Conservation (phyloP, 2,888 invertebrate genomes). For the Digitonthophagus gazella region DNA sequence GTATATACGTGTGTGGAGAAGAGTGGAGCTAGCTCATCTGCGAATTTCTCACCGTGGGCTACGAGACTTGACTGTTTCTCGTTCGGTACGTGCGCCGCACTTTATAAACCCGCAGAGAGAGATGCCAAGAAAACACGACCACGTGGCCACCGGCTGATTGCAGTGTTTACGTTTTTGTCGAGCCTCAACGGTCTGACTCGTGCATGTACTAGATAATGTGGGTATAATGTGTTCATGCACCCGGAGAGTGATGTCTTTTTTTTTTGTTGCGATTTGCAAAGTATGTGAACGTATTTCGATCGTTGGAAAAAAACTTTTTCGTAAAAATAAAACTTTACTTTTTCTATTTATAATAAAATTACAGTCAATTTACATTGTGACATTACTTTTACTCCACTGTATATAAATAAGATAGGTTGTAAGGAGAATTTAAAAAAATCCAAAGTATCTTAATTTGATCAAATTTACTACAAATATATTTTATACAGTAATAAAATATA, state of each 20-base stretch:
- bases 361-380: too few relatives aligned
- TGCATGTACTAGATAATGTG: background rate
- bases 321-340: too few relatives aligned
- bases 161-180: conserved; percentile 22
- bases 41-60: conserved; percentile 8
- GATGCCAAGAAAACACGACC: conserved; percentile 44
- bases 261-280: background rate
- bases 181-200: background rate
- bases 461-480: too few relatives aligned
- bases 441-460: too few relatives aligned
- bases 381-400: too few relatives aligned
- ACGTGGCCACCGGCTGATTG: conserved; percentile 30
- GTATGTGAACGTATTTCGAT: background rate
- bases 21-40: background rate
- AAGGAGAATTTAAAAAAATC: too few relatives aligned
- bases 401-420: too few relatives aligned
- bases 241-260: background rate
- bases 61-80: conserved; percentile 33
- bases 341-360: too few relatives aligned
- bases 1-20: too few relatives aligned
- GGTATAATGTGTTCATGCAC: background rate
- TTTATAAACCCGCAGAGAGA: conserved; percentile 42
- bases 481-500: too few relatives aligned
- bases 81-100: conserved; percentile 30
- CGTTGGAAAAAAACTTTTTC: too few relatives aligned